Conservation (phyloP, 2,113 vertebrate species). For the Leptocoma aspasia region DNA sequence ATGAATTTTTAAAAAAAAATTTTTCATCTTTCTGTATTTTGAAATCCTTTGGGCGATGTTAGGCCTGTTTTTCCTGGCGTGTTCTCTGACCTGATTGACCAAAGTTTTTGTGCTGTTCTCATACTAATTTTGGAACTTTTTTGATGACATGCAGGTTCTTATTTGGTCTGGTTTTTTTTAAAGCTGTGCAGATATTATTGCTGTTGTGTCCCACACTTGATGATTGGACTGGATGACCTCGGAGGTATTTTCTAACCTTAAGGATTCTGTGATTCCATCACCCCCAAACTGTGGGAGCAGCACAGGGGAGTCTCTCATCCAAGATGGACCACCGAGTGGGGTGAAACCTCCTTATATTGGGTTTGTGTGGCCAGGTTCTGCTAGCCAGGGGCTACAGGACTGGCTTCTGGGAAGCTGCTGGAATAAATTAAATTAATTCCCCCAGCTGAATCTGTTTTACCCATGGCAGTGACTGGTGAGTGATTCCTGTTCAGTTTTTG, state of each 20-base stretch:
- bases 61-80: neutral
- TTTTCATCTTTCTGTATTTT: neutral
- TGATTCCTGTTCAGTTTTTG: neutral
- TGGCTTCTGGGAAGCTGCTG: neutral
- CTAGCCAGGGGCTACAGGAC: neutral
- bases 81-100: neutral
- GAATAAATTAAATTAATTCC: neutral
- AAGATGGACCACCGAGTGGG: accelerated
- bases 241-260: neutral
- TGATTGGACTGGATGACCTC: neutral
- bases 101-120: neutral
- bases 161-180: neutral
- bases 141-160: neutral
- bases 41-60: neutral
- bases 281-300: neutral
- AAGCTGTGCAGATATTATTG: neutral
- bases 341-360: neutral
- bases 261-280: neutral
- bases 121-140: neutral
- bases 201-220: neutral
- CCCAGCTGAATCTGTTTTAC: neutral
- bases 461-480: neutral
- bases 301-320: neutral
- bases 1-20: neutral
- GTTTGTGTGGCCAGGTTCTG: neutral